A percentile compares a stretch with the other conserved stretches of the same genome.
phyloP scores from a whole-genome alignment of 2,888 invertebrate species.

The Eupithecia abbreviata region DNA sequence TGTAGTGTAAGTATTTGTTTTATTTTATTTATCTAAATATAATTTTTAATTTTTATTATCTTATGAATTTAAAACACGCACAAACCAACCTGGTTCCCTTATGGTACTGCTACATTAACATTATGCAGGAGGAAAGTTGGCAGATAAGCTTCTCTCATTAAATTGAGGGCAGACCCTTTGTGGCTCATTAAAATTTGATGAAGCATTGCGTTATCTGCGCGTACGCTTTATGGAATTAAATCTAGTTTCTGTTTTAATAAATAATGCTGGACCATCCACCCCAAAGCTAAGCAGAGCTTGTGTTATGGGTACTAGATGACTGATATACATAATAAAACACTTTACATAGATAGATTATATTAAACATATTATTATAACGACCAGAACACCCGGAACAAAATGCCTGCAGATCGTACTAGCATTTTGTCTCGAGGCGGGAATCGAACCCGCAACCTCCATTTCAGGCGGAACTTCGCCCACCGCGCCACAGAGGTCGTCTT shows the following conservation, averaged over 20 bases:
- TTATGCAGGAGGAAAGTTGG: slow-evolving; percentile 42
- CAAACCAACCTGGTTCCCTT: slow-evolving; percentile 21
- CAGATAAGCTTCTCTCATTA: slow-evolving; percentile 66
- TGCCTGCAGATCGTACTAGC: no score
- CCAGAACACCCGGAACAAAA: no score
- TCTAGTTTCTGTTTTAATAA: not conserved
- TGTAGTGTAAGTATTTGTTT: no score
- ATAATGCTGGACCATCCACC: not conserved
- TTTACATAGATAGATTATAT: no score
- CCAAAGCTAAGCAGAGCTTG: not conserved
- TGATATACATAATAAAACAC: no score
- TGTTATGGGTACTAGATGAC: not conserved
- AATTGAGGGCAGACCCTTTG: slow-evolving; percentile 63
- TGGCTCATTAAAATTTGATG: slow-evolving; percentile 66
- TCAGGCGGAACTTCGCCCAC: not conserved
- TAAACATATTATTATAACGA: no score
- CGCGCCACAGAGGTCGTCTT: not conserved
- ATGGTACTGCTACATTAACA: slow-evolving; percentile 40
- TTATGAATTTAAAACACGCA: not conserved
- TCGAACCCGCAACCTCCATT: not conserved
- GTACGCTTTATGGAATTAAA: slow-evolving; percentile 1
- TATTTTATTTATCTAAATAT: no score
- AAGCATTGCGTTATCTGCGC: slow-evolving; percentile 14
- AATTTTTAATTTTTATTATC: not conserved
- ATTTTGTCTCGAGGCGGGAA: not conserved